Evolutionary conservation across 2,888 invertebrate genomes (phyloP).

Genomic region (Eudemis profundana): DNA sequence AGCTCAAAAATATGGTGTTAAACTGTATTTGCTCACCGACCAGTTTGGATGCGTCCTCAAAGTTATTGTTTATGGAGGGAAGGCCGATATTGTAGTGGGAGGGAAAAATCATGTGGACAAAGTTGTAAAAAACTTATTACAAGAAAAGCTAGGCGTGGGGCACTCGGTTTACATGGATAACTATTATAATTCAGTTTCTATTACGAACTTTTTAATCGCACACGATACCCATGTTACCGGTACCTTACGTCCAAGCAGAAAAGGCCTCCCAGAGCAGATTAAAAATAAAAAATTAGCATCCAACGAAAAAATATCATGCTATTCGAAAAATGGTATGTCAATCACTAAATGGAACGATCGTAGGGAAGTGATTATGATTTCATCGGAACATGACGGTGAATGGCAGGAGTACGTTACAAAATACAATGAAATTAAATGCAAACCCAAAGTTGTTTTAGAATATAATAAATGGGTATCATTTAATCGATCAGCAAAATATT

Average conservation of each 20-base stretch:
- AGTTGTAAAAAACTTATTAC: neutral
- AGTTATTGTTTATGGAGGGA: neutral
- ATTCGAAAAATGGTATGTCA: slow-evolving; percentile 9
- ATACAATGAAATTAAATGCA: no score
- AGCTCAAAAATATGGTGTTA: neutral
- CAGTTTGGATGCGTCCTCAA: neutral
- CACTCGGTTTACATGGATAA: slow-evolving; percentile 17
- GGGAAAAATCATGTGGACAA: slow-evolving; percentile 2
- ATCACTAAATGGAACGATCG: slow-evolving; percentile 15
- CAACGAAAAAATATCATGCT: neutral
- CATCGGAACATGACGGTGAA: slow-evolving; percentile 15
- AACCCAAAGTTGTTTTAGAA: no score
- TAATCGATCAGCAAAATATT: no score
- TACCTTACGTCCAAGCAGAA: slow-evolving; percentile 8
- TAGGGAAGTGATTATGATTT: slow-evolving; percentile 11
- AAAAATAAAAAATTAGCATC: slow-evolving; percentile 12
- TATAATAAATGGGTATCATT: no score
- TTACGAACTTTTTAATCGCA: slow-evolving; percentile 1
- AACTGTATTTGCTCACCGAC: neutral
- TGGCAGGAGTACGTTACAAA: no score
- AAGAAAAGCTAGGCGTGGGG: slow-evolving; percentile 2
- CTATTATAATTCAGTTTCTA: neutral
- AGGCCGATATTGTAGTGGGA: neutral
- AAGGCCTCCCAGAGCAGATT: slow-evolving; percentile 7
- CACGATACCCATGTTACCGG: slow-evolving; percentile 11